phyloP scores from a whole-genome alignment of 2,797 vertebrate genomes.

The Hipposideros larvatus region DNA sequence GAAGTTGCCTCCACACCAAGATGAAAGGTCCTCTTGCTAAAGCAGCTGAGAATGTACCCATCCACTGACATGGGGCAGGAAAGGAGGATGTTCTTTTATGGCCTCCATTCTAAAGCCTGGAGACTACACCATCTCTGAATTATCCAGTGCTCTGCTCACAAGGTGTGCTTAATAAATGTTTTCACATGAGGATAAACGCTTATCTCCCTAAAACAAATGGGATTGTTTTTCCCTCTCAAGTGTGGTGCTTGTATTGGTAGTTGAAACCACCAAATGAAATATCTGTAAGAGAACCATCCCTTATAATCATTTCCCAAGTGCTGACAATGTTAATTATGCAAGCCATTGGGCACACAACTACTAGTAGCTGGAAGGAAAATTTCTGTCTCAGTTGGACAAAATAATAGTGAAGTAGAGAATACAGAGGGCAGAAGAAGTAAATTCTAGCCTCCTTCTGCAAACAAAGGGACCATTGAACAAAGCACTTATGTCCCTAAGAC shows the following conservation, averaged over 20 bases:
- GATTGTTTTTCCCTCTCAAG: background rate
- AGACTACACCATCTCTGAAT: slow-evolving; percentile 45
- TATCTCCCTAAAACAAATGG: slow-evolving; percentile 49
- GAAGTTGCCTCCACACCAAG: slow-evolving; percentile 49
- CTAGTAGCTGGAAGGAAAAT: background rate
- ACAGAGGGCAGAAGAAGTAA: background rate
- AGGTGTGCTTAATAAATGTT: slow-evolving; percentile 67
- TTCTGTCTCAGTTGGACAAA: slow-evolving; percentile 59
- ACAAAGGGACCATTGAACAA: background rate
- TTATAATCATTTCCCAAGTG: background rate
- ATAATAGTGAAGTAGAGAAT: background rate
- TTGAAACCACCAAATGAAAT: slow-evolving; percentile 53
- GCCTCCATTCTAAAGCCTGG: slow-evolving; percentile 52
- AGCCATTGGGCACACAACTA: background rate
- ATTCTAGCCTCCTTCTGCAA: background rate
- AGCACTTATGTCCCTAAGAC: background rate
- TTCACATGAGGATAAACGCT: slow-evolving; percentile 65
- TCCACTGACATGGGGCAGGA: background rate
- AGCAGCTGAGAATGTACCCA: slow-evolving; percentile 47
- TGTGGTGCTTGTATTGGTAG: background rate
- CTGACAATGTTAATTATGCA: slow-evolving; percentile 10
- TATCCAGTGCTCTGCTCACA: slow-evolving; percentile 21
- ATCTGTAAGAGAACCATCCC: background rate
- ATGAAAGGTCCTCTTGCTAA: slow-evolving; percentile 61
- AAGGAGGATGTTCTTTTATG: background rate